Evolutionary conservation across 2,113 vertebrate species (phyloP).

Genomic region (Rhinopomastus cyanomelas): DNA sequence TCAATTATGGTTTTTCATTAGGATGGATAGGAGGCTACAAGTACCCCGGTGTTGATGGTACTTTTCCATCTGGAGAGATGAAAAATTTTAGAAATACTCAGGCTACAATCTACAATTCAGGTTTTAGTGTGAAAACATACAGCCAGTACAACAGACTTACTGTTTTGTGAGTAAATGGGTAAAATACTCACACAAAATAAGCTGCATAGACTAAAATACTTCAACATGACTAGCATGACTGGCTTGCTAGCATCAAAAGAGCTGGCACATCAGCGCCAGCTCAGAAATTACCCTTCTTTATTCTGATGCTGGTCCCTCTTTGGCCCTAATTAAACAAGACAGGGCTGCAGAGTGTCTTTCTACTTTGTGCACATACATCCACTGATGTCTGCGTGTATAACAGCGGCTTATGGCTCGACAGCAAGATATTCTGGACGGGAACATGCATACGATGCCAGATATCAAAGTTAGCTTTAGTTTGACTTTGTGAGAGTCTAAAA

Average conservation of each 20-base stretch:
- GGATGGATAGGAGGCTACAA: neutral
- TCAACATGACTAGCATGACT: neutral
- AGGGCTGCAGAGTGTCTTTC: conserved; percentile 45
- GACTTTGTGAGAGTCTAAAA: conserved; percentile 76
- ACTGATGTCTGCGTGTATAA: conserved; percentile 55
- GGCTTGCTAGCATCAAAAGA: neutral
- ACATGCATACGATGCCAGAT: conserved; percentile 65
- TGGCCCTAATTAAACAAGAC: conserved; percentile 70
- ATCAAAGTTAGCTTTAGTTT: conserved; percentile 80
- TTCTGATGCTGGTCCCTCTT: conserved; percentile 47
- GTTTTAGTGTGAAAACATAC: neutral
- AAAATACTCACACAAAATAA: neutral
- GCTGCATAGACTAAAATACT: neutral
- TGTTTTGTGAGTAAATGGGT: neutral
- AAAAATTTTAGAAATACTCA: neutral
- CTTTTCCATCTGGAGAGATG: neutral
- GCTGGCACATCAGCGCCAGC: neutral
- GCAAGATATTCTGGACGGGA: conserved; percentile 7
- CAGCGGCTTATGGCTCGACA: conserved; percentile 40
- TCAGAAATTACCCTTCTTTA: neutral
- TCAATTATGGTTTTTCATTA: neutral
- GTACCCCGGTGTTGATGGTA: neutral
- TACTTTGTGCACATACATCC: conserved; percentile 13
- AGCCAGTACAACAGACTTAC: neutral
- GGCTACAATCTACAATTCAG: neutral